Evolutionary conservation across 1,140 invertebrate genomes (phyloP).

Genomic region (Cotesia chilonis): DNA sequence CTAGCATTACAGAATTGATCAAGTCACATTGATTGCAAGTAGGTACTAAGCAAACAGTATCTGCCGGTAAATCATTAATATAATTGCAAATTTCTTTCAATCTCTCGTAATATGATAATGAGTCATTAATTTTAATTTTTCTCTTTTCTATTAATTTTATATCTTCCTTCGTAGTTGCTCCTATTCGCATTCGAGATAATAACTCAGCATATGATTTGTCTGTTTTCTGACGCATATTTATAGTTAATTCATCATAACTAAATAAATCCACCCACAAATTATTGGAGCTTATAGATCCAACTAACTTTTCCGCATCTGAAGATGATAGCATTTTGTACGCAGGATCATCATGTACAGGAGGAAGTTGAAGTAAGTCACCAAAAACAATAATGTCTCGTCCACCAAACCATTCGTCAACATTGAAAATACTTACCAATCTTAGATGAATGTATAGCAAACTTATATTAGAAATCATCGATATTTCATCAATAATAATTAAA

Average conservation of each 20-base stretch:
- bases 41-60: conserved; percentile 11
- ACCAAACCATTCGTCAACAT: too few species aligned
- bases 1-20: conserved; percentile 30
- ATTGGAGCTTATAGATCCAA: conserved; percentile 33
- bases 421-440: too few species aligned
- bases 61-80: conserved; percentile 25
- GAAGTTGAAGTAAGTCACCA: conserved; percentile 37
- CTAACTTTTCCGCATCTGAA: conserved; percentile 38
- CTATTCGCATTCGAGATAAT: conserved; percentile 35
- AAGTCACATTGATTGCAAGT: conserved; percentile 17
- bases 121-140: conserved; percentile 36
- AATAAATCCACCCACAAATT: conserved; percentile 42
- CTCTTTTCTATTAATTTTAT: conserved; percentile 30
- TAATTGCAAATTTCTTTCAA: conserved; percentile 38
- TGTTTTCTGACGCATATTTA: conserved; percentile 44
- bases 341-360: conserved; percentile 26
- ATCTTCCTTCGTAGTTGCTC: conserved; percentile 31
- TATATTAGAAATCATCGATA: too few species aligned
- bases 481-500: too few species aligned
- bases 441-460: too few species aligned
- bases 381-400: conserved; percentile 12
- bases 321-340: conserved; percentile 33
- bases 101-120: conserved; percentile 10
- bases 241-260: conserved; percentile 41
- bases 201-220: conserved; percentile 34